Percentiles rank a stretch among this genome's conserved stretches.
These are phyloP conservation scores for Phymanthus crucifer DNA, from an alignment of 92 coral and sea anemone species.

Conservation along the genomic window DNA sequence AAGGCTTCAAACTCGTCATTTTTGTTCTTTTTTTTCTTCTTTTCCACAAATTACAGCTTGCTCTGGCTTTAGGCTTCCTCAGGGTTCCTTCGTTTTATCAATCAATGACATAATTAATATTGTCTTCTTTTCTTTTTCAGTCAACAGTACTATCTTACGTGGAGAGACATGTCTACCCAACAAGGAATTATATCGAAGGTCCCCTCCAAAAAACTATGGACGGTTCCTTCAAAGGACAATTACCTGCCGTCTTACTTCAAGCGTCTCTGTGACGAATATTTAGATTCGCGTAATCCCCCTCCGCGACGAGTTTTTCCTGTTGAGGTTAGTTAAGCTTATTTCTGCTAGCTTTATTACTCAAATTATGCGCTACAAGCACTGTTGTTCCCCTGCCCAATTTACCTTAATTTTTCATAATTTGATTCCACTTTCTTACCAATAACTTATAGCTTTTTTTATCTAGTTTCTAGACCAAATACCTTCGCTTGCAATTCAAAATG, in stretches of 20 bases:
- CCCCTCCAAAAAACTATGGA: slow-evolving; percentile 29
- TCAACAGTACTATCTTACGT: slow-evolving; percentile 37
- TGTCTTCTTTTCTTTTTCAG: neutral
- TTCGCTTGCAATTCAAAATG: too few species aligned
- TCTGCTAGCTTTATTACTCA: neutral
- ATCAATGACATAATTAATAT: neutral
- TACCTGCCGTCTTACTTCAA: neutral
- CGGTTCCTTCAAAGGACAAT: neutral
- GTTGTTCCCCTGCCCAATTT: too few species aligned
- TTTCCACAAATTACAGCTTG: too few species aligned
- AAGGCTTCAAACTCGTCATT: too few species aligned
- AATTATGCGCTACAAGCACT: neutral
- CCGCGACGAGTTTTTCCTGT: slow-evolving; percentile 42
- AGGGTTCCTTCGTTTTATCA: too few species aligned
- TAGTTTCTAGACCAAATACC: too few species aligned
- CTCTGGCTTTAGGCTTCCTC: too few species aligned
- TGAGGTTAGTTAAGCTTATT: neutral
- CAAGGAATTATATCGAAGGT: slow-evolving; percentile 20
- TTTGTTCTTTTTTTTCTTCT: too few species aligned
- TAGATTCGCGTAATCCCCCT: neutral
- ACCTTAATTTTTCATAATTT: too few species aligned
- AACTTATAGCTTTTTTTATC: too few species aligned
- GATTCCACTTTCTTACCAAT: too few species aligned
- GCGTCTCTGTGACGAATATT: slow-evolving; percentile 28
- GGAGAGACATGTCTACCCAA: slow-evolving; percentile 44